Evolutionary conservation across 1,140 invertebrate genomes (phyloP).

Genomic region (Prorops nasuta): DNA sequence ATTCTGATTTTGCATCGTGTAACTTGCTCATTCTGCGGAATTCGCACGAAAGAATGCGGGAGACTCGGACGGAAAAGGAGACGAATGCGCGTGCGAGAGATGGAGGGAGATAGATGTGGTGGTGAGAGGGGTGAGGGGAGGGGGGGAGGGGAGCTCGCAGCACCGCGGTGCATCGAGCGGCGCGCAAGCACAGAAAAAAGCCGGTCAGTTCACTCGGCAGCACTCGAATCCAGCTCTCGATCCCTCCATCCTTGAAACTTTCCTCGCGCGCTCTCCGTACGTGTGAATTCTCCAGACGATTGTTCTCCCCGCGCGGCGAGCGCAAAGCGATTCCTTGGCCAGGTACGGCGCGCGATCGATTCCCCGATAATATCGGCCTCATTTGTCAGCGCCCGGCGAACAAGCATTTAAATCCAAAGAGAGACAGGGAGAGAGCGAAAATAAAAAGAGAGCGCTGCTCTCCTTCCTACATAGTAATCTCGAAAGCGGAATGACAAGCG

Average conservation of each 20-base stretch:
- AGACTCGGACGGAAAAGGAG: too few species aligned
- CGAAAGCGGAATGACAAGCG: conserved; percentile 3
- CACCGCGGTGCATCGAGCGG: too few species aligned
- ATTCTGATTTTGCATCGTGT: background rate
- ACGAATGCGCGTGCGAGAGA: background rate
- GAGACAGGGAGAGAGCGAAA: conserved; percentile 15
- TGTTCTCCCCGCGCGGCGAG: conserved; percentile 21
- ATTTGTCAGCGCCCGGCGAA: conserved; percentile 39
- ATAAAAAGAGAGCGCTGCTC: too few species aligned
- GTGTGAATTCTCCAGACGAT: conserved; percentile 13
- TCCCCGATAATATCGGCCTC: conserved; percentile 47
- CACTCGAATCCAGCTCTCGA: too few species aligned
- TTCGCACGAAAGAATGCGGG: too few species aligned
- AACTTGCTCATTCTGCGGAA: too few species aligned
- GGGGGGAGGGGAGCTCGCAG: too few species aligned
- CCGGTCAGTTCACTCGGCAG: too few species aligned
- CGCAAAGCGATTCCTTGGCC: conserved; percentile 21
- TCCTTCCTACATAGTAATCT: conserved; percentile 11
- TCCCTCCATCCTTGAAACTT: background rate
- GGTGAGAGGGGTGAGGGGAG: too few species aligned
- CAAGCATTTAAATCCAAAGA: conserved; percentile 46
- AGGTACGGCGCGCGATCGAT: conserved; percentile 31
- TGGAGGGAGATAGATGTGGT: too few species aligned
- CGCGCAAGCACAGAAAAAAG: too few species aligned
- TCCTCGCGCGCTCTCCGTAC: too few species aligned